These are phyloP conservation scores for Tortricodes alternella DNA, from an alignment of 2,888 invertebrate genomes.

Conservation along the genomic window DNA sequence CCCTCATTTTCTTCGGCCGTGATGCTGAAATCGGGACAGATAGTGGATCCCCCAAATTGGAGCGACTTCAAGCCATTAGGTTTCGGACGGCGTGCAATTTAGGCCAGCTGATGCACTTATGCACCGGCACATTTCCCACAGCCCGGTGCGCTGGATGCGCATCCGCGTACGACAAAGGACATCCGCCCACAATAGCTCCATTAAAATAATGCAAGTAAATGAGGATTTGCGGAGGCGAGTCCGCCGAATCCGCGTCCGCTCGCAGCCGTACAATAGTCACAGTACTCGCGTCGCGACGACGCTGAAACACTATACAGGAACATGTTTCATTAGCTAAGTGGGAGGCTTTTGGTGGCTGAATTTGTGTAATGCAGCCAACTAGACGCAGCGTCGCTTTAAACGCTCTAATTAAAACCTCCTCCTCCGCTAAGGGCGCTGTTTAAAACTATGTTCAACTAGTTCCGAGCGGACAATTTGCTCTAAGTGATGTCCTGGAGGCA, in stretches of 20 bases:
- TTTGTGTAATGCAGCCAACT: slow-evolving; percentile 79
- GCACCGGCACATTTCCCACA: slow-evolving; percentile 74
- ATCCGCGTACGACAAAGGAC: slow-evolving; percentile 76
- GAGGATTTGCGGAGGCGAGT: slow-evolving; percentile 79
- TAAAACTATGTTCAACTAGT: slow-evolving; percentile 76
- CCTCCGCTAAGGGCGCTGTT: slow-evolving; percentile 72
- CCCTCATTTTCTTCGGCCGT: slow-evolving; percentile 48
- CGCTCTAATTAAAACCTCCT: slow-evolving; percentile 80
- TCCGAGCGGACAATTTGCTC: slow-evolving; percentile 77
- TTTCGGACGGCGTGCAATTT: slow-evolving; percentile 62
- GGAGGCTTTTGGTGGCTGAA: slow-evolving; percentile 82
- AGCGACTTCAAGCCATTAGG: slow-evolving; percentile 61
- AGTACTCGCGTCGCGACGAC: slow-evolving; percentile 56
- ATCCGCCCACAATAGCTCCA: slow-evolving; percentile 80
- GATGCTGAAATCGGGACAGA: slow-evolving; percentile 42
- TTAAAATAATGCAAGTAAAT: slow-evolving; percentile 84
- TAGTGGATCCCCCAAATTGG: slow-evolving; percentile 59
- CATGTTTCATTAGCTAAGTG: slow-evolving; percentile 84
- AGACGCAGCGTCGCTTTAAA: slow-evolving; percentile 79
- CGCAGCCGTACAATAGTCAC: slow-evolving; percentile 63
- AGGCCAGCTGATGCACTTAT: slow-evolving; percentile 73
- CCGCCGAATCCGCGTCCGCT: slow-evolving; percentile 68
- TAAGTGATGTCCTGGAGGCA: slow-evolving; percentile 59
- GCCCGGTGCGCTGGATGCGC: slow-evolving; percentile 64
- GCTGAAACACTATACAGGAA: slow-evolving; percentile 79